phyloP scores from a whole-genome alignment of 2,113 vertebrate genomes.

The Pluvialis apricaria region DNA sequence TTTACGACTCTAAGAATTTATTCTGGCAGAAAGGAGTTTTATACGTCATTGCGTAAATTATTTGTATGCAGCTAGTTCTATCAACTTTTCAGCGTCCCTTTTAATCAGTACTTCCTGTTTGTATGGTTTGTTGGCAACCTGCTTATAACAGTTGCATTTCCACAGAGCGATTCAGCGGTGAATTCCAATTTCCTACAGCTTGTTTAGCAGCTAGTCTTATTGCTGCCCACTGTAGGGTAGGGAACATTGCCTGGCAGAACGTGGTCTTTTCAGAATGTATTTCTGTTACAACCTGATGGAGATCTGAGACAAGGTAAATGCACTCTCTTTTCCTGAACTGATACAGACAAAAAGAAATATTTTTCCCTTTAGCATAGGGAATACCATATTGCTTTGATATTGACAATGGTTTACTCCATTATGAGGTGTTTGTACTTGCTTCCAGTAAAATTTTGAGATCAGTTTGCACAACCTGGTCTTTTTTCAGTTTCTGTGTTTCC shows the following conservation, averaged over 20 bases:
- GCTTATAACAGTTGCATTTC: not conserved
- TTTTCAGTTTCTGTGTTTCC: not conserved
- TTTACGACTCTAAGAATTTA: not conserved
- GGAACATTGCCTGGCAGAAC: not conserved
- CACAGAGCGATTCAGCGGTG: accelerated
- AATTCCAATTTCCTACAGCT: not conserved
- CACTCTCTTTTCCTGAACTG: not conserved
- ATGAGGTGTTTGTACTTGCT: not conserved
- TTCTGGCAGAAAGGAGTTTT: not conserved
- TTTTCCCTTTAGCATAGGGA: not conserved
- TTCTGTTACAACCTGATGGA: not conserved
- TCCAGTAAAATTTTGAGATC: not conserved
- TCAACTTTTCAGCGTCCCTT: not conserved
- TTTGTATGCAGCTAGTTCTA: not conserved
- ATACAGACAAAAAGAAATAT: not conserved
- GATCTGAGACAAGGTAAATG: not conserved
- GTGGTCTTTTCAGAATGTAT: not conserved
- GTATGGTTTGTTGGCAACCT: not conserved
- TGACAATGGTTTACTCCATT: not conserved
- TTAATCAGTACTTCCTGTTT: not conserved
- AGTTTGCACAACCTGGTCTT: not conserved
- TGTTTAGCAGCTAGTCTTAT: not conserved
- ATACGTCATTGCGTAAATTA: accelerated
- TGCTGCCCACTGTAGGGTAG: not conserved
- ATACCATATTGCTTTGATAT: not conserved